Percentiles rank a stretch among this genome's conserved stretches.
Conservation (phyloP, 2,888 invertebrate species). For the Cartodere bifasciata region DNA sequence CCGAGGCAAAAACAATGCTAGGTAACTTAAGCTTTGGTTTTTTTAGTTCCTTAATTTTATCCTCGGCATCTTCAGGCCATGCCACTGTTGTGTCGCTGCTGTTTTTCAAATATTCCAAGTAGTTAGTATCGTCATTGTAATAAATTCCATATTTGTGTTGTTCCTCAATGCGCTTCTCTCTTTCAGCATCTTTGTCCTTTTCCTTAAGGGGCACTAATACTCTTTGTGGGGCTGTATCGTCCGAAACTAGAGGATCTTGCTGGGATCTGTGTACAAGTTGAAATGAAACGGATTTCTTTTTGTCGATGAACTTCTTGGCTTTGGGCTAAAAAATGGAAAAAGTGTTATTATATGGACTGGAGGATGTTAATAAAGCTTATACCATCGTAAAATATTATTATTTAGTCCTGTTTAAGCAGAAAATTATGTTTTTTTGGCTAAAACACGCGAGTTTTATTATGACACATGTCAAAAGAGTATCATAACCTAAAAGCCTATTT, state of each 20-base stretch:
- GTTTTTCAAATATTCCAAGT: constrained; percentile 79
- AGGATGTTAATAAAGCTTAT: too few species aligned
- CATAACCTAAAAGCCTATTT: too few species aligned
- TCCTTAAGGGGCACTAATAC: constrained; percentile 58
- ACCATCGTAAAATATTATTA: too few species aligned
- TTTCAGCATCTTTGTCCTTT: constrained; percentile 24
- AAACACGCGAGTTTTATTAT: too few species aligned
- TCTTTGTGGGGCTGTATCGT: constrained; percentile 78
- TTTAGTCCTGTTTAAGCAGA: too few species aligned
- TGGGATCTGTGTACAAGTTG: constrained; percentile 89
- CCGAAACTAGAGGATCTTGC: constrained; percentile 79
- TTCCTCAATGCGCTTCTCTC: constrained; percentile 49
- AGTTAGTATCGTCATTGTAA: constrained; percentile 92
- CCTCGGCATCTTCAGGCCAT: constrained; percentile 31
- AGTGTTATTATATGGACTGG: too few species aligned
- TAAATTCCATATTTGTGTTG: constrained; percentile 81
- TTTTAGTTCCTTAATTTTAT: constrained; percentile 18
- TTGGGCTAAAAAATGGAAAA: constrained; percentile 26
- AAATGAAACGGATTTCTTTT: constrained; percentile 83
- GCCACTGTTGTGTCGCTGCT: constrained; percentile 42
- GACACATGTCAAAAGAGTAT: too few species aligned
- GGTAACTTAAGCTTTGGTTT: constrained; percentile 19
- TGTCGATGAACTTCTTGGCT: constrained; percentile 78
- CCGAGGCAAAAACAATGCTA: constrained; percentile 24
- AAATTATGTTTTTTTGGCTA: too few species aligned